phyloP scores from a whole-genome alignment of 2,888 invertebrate genomes.

The Smittia sp. region DNA sequence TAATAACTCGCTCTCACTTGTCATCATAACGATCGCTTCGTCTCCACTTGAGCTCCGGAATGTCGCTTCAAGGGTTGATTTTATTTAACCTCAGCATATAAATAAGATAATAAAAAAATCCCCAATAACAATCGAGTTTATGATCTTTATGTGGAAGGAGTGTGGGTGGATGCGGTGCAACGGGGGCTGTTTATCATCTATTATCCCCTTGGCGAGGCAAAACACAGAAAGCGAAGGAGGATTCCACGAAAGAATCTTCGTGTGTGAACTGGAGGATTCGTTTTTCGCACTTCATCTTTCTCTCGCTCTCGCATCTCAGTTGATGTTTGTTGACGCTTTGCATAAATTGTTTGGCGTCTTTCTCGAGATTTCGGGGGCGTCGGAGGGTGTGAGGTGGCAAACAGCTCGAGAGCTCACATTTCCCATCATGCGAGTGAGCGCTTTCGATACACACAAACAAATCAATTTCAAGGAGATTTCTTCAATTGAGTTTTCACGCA shows the following conservation, averaged over 20 bases:
- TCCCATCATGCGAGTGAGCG: background rate
- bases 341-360: constrained; percentile 29
- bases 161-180: background rate
- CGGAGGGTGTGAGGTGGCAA: background rate
- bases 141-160: constrained; percentile 39
- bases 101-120: constrained; percentile 41
- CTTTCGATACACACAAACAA: background rate
- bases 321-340: constrained; percentile 31
- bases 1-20: constrained; percentile 33
- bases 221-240: background rate
- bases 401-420: background rate
- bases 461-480: background rate
- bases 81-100: constrained; percentile 41
- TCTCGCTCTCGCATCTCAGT: background rate
- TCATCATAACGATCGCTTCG: background rate
- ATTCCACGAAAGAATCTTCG: background rate
- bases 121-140: constrained; percentile 41
- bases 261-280: background rate
- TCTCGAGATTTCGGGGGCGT: background rate
- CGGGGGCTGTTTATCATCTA: background rate
- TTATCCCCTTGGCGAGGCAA: background rate
- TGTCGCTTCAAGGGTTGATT: constrained; percentile 29
- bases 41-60: background rate
- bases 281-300: constrained; percentile 31
- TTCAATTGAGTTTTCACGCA: background rate